A percentile compares a stretch with the other conserved stretches of the same genome.
phyloP scores from a whole-genome alignment of 2,797 vertebrate species.

The Myotis findleyi region DNA sequence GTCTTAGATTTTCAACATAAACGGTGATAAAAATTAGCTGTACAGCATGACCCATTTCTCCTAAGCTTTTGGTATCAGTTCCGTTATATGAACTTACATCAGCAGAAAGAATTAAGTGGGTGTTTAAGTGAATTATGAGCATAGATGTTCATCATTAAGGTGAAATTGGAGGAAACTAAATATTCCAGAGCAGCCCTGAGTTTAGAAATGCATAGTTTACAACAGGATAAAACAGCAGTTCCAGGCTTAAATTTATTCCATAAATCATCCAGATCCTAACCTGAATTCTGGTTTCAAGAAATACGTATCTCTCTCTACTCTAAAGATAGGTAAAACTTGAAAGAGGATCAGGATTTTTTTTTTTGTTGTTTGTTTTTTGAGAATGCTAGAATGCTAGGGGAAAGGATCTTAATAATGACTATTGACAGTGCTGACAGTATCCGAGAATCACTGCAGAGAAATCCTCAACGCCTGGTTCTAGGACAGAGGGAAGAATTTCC shows the following conservation, averaged over 20 bases:
- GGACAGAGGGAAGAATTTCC: neutral
- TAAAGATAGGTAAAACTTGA: neutral
- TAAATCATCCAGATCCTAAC: neutral
- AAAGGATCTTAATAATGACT: neutral
- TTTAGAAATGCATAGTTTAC: neutral
- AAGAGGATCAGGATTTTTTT: neutral
- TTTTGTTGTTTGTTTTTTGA: neutral
- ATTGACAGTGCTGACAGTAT: neutral
- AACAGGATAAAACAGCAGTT: neutral
- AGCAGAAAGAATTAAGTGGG: constrained; percentile 27
- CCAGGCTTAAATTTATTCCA: neutral
- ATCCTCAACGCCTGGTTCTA: neutral
- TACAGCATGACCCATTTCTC: constrained; percentile 44
- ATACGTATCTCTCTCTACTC: neutral
- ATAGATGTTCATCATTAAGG: neutral
- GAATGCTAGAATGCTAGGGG: neutral
- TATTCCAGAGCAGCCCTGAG: neutral
- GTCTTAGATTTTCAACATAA: neutral
- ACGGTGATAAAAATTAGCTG: neutral
- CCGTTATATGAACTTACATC: constrained; percentile 17
- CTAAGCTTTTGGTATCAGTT: neutral
- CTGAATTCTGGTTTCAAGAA: neutral
- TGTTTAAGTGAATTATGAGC: constrained; percentile 55
- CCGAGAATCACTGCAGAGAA: neutral
- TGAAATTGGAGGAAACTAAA: neutral